Conservation (phyloP, 1,140 invertebrate genomes). For the Arctopsyche grandis region DNA sequence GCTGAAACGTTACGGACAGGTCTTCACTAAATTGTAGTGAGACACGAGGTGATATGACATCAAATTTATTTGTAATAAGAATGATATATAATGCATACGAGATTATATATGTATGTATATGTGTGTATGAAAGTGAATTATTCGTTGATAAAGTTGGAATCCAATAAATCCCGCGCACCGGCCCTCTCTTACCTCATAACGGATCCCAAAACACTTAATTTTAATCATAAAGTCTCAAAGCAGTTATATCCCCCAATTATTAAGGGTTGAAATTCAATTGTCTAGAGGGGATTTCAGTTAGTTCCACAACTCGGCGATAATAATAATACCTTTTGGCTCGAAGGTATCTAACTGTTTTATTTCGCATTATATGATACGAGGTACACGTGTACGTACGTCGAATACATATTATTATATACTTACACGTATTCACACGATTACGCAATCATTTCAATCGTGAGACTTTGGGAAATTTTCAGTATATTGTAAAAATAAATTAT, state of each 20-base stretch:
- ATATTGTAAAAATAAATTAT: too few relatives aligned
- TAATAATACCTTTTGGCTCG: conserved; percentile 49
- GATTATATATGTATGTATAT: neutral
- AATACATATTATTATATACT: too few relatives aligned
- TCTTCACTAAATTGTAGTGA: neutral
- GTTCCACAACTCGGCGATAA: conserved; percentile 47
- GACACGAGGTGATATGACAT: neutral
- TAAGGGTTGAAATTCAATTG: conserved; percentile 55
- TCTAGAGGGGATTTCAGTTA: conserved; percentile 53
- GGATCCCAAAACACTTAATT: conserved; percentile 55
- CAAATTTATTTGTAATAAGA: neutral
- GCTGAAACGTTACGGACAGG: conserved; percentile 26
- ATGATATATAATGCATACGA: neutral
- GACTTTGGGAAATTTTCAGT: too few relatives aligned
- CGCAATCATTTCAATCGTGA: too few relatives aligned
- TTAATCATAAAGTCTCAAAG: conserved; percentile 55
- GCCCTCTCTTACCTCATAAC: conserved; percentile 41
- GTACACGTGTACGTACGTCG: neutral
- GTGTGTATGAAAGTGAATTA: conserved; percentile 21
- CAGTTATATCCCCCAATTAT: conserved; percentile 55
- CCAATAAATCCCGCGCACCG: conserved; percentile 31
- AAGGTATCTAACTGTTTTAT: conserved; percentile 32
- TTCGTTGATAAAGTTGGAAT: conserved; percentile 33
- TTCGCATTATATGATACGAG: conserved; percentile 24
- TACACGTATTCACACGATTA: too few relatives aligned